Conservation (phyloP, 2,888 invertebrate species). For the Drosophila demipolita region DNA sequence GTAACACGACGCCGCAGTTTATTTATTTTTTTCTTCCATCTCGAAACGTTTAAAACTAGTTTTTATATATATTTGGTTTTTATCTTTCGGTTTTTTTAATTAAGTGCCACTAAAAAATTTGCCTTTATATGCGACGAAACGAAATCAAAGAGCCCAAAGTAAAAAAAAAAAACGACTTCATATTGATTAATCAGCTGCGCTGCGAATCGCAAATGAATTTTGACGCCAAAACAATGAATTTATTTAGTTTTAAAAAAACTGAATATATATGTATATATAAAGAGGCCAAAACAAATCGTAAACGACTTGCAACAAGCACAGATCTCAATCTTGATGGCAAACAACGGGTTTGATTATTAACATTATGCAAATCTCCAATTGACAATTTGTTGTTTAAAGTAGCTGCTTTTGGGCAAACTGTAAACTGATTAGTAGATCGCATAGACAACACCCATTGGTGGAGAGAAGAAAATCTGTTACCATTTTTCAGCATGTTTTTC, state of each 20-base stretch:
- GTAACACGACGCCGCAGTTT: conserved; percentile 26
- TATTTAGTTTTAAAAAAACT: conserved; percentile 50
- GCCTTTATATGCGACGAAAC: conserved; percentile 38
- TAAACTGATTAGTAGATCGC: conserved; percentile 56
- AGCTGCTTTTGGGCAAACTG: conserved; percentile 43
- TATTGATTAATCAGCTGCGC: conserved; percentile 63
- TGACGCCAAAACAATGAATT: conserved; percentile 72
- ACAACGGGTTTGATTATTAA: conserved; percentile 51
- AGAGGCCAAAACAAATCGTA: conserved; percentile 55
- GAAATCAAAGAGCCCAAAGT: neutral
- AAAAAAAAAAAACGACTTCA: conserved; percentile 24
- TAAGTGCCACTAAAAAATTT: conserved; percentile 67
- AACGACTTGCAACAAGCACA: conserved; percentile 62
- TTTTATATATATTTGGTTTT: conserved; percentile 36
- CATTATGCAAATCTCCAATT: conserved; percentile 59
- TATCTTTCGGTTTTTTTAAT: conserved; percentile 65
- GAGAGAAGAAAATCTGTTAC: conserved; percentile 26
- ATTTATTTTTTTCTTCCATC: neutral
- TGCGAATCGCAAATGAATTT: conserved; percentile 61
- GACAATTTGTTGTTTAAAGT: conserved; percentile 50
- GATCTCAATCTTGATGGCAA: conserved; percentile 54
- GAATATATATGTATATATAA: conserved; percentile 5
- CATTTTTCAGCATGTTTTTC: conserved; percentile 35
- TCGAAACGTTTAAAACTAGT: conserved; percentile 31
- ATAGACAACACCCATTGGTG: conserved; percentile 32